Evolutionary conservation across 2,888 invertebrate species (phyloP), one percentile per base, ranked within the genome.

Genomic region (Aricia artaxerxes): DNA sequence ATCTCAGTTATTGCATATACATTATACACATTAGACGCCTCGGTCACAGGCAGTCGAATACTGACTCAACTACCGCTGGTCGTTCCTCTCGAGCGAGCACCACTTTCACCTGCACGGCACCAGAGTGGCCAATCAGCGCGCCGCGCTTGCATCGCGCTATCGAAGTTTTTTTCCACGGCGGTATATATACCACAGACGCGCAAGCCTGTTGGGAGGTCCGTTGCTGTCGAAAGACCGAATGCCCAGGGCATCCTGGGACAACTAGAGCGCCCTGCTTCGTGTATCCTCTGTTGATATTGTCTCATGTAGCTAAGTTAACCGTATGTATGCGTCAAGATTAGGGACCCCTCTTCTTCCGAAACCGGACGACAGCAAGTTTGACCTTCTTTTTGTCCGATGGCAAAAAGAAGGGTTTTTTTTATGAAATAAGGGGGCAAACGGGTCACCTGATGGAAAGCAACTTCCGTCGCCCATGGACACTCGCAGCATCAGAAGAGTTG

Each of bases 281-380:
- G 91, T 93, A 94, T 93, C 89, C 88, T 84, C 93, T 93, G 94
- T 94, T 94, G 91, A 94, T 92, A 88, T 94, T 94, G 93, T 90
- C 88, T 91, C 88, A 84, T 81, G 86, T 86, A 87, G 88, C 89
- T 94, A 94, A 94, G 89, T 93, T 94, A 94, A 94, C 94, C 92
- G 92, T 93, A 94, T 94, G 94, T 94, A 94, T 94, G 94, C 94
- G 94, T 93, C 90, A 94, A 94, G 94, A 94, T 94, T 91, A 94
- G 94, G 89, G 92, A 89, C 92, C 94, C 75, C 93, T 94, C 94
- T 93, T 94, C 93, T 87, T 87, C 94, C 93, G 90, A 85, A 85
- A 86, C 84, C 89, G 94, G 94, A 91, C 93, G 91, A 87, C 90
- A 88, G 92, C 94, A 93, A 90, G 87, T 86, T 94, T 93, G 94